Base-by-base conservation (phyloP, 2,888 invertebrate species). In the Branchellion lobata region DNA sequence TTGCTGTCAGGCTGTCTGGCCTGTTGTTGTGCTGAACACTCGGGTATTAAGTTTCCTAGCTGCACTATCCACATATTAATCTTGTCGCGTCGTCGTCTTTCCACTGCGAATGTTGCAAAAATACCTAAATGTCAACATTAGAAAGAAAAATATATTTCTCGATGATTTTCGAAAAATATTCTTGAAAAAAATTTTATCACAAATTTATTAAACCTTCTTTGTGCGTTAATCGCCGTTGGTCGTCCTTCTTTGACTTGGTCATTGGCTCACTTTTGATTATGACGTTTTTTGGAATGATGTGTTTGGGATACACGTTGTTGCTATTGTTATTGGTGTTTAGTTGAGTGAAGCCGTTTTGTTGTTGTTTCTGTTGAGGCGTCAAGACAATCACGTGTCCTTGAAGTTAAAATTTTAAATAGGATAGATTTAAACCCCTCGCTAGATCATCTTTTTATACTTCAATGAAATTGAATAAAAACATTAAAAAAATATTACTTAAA, bases 61-160 rank as follows among this genome's bases (percentile, higher is more conserved):
- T 79, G 73, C 36, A 74, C 11, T 24, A 79, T 79, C 69, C 74
- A 74, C 31, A 34, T 65, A 36, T 79, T 79, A 24, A 79, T 79
- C 73, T 79, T 79, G 65, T 79, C 75, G 29, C 79, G 57, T 47
- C 79, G 47, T 27, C 79, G 31, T 33, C 79, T 29, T 57, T 79
- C 79, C 57, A 79, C 79, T 79, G 40, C 8, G n/a, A n/a, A n/a
- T n/a, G n/a, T n/a, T n/a, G n/a, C n/a, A n/a, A n/a, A n/a, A n/a
- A n/a, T n/a, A n/a, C n/a, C n/a, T n/a, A n/a, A n/a, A n/a, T n/a
- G n/a, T n/a, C n/a, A n/a, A n/a, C n/a, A n/a, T n/a, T n/a, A n/a
- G n/a, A n/a, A n/a, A n/a, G n/a, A n/a, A 47, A 47, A 47, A 18
- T 47, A 47, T 47, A 14, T 47, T 47, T 18, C 8, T 14, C 18